Base-by-base conservation (phyloP, 2,888 invertebrate genomes). In the Achlya flavicornis region DNA sequence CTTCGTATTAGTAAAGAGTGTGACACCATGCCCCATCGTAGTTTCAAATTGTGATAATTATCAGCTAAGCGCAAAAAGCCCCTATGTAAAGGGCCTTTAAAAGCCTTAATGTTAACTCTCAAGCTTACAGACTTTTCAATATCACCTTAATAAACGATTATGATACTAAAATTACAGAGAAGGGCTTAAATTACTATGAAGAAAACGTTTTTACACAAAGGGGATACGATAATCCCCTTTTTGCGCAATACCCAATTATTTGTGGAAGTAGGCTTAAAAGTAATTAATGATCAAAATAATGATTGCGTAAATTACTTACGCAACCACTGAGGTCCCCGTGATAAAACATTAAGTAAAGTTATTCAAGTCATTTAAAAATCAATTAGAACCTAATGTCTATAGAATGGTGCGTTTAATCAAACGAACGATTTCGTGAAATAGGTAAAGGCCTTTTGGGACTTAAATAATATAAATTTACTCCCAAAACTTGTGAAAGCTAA, bases 361-460 rank as follows among this genome's bases (percentile, higher is more conserved):
- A 60, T 60, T 43, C 60, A 43, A 43, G 43, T 60, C 60, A 60
- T 60, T 60, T 60, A 60, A 60, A 60, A 60, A 60, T 60, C 60
- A 60, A 60, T 60, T 60, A 60, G 60, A 41, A 60, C 60, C 60
- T 60, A 60, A 60, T 60, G 60, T 26, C 43, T 19, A 38, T 19
- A 60, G 60, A 60, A 60, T 60, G 60, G 60, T 43, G 26, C 43
- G 19, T 19, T 60, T 60, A 60, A 60, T 60, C 60, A 60, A 60
- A 60, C 60, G 41, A 60, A 60, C 60, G 60, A 19, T 60, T 60
- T 41, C 60, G 16, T 60, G 60, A 60, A 60, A 60, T 60, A 60
- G 41, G 60, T 41, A 60, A 60, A 43, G 43, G 26, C 26, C 60
- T 60, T 33, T 60, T 11, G 60, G 60, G 60, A 41, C 38, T 41